Evolutionary conservation across 1,140 invertebrate genomes (phyloP), one percentile per base, ranked within the genome.

Genomic region (Drosophila insularis): DNA sequence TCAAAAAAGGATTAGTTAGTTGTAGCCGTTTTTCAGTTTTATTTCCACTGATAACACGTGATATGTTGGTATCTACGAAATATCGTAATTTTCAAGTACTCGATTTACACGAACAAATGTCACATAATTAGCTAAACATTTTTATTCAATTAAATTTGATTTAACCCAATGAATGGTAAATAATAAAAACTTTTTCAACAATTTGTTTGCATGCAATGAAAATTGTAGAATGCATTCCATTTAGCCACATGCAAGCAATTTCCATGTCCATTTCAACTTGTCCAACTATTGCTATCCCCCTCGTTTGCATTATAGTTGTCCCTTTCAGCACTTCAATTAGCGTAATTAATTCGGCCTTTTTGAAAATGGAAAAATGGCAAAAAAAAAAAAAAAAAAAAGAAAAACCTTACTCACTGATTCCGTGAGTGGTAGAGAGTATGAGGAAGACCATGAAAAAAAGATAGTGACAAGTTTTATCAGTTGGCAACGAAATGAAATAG

Each of bases 331-430:
- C 46, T 74, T 74, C 71, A 74, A 74, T 74, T 74, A 74, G 68
- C 71, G 68, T 74, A 74, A 74, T 74, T 74, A 74, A 74, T 70
- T 65, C 62, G 46, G 14, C 21, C 37, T 70, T 70, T 70, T 69
- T 32, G 60, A 39, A 39, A 27, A 8, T 37, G 10, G 60, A 74
- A 64, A 27, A 74, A 63, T 50, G 56, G 37, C 27, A 65, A 70
- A 64, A 69, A 55, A 4, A n/a, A n/a, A n/a, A n/a, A n/a, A n/a
- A n/a, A n/a, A n/a, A n/a, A n/a, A n/a, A n/a, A n/a, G n/a, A n/a
- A n/a, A n/a, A n/a, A 27, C 27, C 27, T 27, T 27, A 27, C 27
- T 27, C 4, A 27, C 27, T 27, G 27, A 27, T 4, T 27, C 27
- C 6, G 27, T 27, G 21, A 35, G 27, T 32, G 19, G 11, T 11